Evolutionary conservation across 1,140 invertebrate species (phyloP).

Genomic region (Cotesia chilonis): DNA sequence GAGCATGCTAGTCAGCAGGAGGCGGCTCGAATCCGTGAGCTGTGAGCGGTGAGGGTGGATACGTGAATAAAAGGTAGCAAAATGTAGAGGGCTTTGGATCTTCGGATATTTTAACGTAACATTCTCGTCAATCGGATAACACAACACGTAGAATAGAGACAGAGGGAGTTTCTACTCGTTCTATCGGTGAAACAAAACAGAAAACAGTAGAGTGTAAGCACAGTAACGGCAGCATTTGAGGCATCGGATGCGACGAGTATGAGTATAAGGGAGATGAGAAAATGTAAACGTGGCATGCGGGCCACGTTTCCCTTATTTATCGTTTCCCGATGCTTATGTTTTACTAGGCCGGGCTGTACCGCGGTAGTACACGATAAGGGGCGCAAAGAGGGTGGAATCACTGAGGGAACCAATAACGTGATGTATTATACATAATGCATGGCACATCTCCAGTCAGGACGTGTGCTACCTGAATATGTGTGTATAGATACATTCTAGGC

Average conservation of each 20-base stretch:
- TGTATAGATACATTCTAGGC: conserved; percentile 23
- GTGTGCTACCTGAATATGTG: conserved; percentile 35
- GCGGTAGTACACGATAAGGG: conserved; percentile 59
- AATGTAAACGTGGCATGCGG: conserved; percentile 54
- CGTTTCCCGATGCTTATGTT: conserved; percentile 67
- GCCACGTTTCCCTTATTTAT: conserved; percentile 66
- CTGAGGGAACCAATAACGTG: conserved; percentile 66
- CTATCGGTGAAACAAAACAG: too few relatives aligned
- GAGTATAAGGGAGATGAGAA: conserved; percentile 30
- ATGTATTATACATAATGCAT: conserved; percentile 68
- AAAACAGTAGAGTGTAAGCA: too few relatives aligned
- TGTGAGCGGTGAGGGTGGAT: conserved; percentile 7
- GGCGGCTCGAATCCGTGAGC: not conserved
- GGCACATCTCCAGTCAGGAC: conserved; percentile 40
- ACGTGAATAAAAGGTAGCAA: not conserved
- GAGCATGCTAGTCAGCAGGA: not conserved
- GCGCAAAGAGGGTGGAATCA: conserved; percentile 62
- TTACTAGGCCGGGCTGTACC: conserved; percentile 56
- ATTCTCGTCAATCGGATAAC: not conserved
- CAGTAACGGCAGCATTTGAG: not conserved
- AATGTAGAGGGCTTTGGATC: not conserved
- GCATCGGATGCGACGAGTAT: not conserved
- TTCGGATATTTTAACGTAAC: not conserved
- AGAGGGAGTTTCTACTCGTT: too few relatives aligned
- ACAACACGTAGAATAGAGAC: too few relatives aligned